These are phyloP conservation scores for Noctua janthe DNA, from an alignment of 2,888 invertebrate genomes.

Conservation along the genomic window DNA sequence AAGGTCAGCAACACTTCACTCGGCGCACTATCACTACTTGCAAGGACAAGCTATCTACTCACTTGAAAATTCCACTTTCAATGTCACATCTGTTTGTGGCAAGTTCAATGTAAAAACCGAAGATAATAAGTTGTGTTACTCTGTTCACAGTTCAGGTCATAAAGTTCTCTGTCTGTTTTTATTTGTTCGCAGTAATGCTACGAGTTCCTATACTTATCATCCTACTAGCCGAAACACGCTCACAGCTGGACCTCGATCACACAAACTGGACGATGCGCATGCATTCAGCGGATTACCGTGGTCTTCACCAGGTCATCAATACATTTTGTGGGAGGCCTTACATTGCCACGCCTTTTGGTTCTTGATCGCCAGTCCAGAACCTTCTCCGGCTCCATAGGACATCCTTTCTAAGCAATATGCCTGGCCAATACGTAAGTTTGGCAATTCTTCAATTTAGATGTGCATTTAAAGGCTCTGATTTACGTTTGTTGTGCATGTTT, in stretches of 20 bases:
- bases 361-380: background rate
- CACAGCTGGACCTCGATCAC: background rate
- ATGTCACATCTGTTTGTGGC: background rate
- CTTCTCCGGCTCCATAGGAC: background rate
- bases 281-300: no score
- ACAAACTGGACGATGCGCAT: background rate
- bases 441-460: background rate
- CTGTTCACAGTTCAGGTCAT: background rate
- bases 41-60: constrained; percentile 18
- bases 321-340: no score
- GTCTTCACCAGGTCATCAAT: no score
- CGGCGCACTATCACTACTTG: background rate
- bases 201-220: background rate
- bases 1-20: background rate
- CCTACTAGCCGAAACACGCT: background rate
- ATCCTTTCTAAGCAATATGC: background rate
- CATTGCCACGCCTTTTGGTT: background rate
- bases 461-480: no score
- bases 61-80: constrained; percentile 11
- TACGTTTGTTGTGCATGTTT: no score
- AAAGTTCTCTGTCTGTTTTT: background rate
- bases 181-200: background rate
- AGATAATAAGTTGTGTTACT: background rate
- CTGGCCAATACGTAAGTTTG: background rate
- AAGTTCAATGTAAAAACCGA: constrained; percentile 16